Percentiles rank a stretch among this genome's conserved stretches.
Evolutionary conservation across 2,113 vertebrate genomes (phyloP).

Genomic region (Ptychochromis oligacanthus): DNA sequence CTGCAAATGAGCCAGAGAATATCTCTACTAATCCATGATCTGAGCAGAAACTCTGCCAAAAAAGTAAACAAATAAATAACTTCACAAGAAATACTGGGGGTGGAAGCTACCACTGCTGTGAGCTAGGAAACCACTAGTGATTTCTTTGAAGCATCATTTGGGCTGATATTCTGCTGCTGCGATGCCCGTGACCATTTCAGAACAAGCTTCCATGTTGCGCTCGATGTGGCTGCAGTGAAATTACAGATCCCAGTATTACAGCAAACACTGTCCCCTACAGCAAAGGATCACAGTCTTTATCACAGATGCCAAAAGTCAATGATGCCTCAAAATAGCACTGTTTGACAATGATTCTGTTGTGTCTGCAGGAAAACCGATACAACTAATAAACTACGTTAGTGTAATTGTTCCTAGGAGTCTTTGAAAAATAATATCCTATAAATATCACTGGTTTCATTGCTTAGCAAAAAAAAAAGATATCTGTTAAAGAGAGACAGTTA

Average conservation of each 20-base stretch:
- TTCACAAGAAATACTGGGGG: conserved; percentile 66
- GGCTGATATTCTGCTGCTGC: conserved; percentile 48
- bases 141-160: conserved; percentile 64
- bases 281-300: conserved; percentile 43
- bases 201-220: conserved; percentile 54
- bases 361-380: background rate
- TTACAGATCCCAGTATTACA: conserved; percentile 44
- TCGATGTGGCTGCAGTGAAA: conserved; percentile 44
- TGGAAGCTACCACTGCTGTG: conserved; percentile 61
- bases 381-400: background rate
- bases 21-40: conserved; percentile 80
- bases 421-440: background rate
- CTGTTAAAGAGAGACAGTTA: background rate
- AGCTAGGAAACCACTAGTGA: conserved; percentile 58
- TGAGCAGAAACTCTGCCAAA: conserved; percentile 70
- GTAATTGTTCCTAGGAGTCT: background rate
- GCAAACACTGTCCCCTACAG: conserved; percentile 35
- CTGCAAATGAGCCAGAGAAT: conserved; percentile 79
- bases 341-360: conserved; percentile 25
- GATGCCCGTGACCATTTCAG: conserved; percentile 41
- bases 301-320: conserved; percentile 35
- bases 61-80: conserved; percentile 78
- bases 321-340: conserved; percentile 36
- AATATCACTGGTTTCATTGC: background rate
- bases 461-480: background rate